These are phyloP conservation scores for Macrophya annulata DNA, from an alignment of 2,888 invertebrate genomes.

Conservation along the genomic window DNA sequence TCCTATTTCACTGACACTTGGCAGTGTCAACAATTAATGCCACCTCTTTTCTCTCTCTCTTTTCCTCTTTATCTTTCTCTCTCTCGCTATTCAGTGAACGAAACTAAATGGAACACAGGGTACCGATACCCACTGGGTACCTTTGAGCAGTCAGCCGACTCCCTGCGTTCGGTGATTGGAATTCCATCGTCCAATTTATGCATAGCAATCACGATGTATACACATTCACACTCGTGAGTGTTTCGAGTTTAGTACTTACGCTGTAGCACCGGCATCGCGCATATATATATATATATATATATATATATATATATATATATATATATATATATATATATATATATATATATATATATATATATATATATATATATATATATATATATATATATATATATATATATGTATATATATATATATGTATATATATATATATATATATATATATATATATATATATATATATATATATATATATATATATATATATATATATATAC, in stretches of 20 bases:
- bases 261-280: not conserved
- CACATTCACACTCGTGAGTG: conserved; percentile 45
- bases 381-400: too few relatives aligned
- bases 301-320: too few relatives aligned
- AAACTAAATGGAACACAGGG: conserved; percentile 49
- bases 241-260: conserved; percentile 15
- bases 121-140: conserved; percentile 48
- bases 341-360: too few relatives aligned
- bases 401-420: too few relatives aligned
- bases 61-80: not conserved
- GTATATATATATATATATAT: too few relatives aligned
- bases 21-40: conserved; percentile 46
- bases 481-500: too few relatives aligned
- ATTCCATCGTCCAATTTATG: conserved; percentile 58
- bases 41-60: not conserved
- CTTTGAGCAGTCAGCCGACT: conserved; percentile 57
- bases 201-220: conserved; percentile 56
- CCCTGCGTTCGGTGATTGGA: conserved; percentile 57
- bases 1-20: conserved; percentile 40
- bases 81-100: conserved; percentile 16
- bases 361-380: too few relatives aligned
- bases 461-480: too few relatives aligned
- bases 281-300: too few relatives aligned
- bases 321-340: too few relatives aligned
- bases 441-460: too few relatives aligned